These are phyloP conservation scores for Dasyornis broadbenti DNA, from an alignment of 2,113 vertebrate species.

Conservation along the genomic window DNA sequence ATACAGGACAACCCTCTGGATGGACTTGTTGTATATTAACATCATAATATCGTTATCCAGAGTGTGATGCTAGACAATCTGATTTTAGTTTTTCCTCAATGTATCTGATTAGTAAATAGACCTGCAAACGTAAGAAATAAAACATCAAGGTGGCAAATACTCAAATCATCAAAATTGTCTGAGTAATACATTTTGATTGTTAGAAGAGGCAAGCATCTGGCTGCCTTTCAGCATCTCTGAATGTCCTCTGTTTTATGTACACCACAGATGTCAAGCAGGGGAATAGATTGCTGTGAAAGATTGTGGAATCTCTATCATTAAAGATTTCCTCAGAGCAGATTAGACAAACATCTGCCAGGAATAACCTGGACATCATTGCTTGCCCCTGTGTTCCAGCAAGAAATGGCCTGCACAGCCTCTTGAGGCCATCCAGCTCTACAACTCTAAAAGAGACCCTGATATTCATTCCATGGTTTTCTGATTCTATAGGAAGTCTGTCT, in stretches of 20 bases:
- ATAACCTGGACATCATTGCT: neutral
- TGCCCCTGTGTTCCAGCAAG: neutral
- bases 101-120: neutral
- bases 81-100: neutral
- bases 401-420: neutral
- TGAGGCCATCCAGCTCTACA: neutral
- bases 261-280: neutral
- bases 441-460: neutral
- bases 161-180: neutral
- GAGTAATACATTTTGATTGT: neutral
- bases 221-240: neutral
- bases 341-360: neutral
- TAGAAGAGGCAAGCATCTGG: neutral
- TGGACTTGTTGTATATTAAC: neutral
- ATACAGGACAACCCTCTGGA: neutral
- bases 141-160: neutral
- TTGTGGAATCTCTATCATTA: neutral
- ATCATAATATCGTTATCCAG: neutral
- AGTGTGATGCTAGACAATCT: neutral
- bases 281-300: neutral
- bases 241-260: neutral
- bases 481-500: neutral
- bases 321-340: neutral
- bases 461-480: neutral
- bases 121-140: neutral